Evolutionary conservation across 2,797 vertebrate genomes (phyloP), one percentile per base, ranked within the genome.

Genomic region (Pipistrellus pygmaeus): DNA sequence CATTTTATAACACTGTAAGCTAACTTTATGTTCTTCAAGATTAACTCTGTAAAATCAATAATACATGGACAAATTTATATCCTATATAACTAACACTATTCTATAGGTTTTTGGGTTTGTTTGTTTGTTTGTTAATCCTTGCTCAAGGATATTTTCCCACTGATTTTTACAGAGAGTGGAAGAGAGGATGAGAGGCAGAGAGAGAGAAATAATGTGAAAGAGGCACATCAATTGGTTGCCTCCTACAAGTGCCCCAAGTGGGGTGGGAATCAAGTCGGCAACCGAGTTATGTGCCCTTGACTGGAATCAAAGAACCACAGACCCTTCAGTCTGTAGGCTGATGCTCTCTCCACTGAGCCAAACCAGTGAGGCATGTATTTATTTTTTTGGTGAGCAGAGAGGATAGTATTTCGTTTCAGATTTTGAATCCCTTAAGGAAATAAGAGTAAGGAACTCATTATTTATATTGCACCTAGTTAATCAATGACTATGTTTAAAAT

Each of bases 381-480:
- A 13, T 87, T 81, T 71, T 57, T 89, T 75, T 20, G 41, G 30
- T 55, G 23, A 89, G 6, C 18, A 68, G 25, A 85, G 5, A 68
- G 23, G 73, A 92, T n/a, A 66, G 25, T 46, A 51, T 53, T 91
- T 87, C 35, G 85, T 77, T 87, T 91, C 41, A 44, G n/a, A 62
- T 30, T 89, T 94, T 90, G 4, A 84, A 25, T 68, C 25, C 14
- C 27, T 69, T 82, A 82, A 66, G 55, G 84, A 90, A 93, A 85
- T 21, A 72, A 44, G 6, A 48, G 27, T 62, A 89, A 84, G 11
- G 30, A 62, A 73, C 72, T 76, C 18, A 77, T 91, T 81, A 62
- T 78, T 93, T 91, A 51, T 69, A 44, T 46, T 53, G 18, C n/a
- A 51, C 25, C 7, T 60, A 38, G 17, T 46, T 62, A 87, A 78